Conservation (phyloP, 2,888 invertebrate genomes). For the Nomada goodeniana region DNA sequence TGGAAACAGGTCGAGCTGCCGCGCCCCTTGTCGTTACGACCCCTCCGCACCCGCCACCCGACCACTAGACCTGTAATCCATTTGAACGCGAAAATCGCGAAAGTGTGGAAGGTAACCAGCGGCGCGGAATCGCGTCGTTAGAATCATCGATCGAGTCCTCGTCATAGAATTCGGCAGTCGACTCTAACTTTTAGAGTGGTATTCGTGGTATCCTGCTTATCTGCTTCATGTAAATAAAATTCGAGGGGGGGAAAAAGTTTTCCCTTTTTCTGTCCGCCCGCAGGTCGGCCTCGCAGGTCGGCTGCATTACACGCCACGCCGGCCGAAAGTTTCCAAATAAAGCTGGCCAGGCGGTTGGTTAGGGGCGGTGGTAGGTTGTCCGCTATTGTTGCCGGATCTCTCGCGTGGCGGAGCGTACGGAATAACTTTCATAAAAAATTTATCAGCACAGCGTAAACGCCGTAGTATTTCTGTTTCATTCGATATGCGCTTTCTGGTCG, state of each 20-base stretch:
- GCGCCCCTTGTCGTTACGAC: not conserved
- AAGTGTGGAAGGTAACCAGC: conserved; percentile 15
- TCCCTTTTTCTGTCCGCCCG: conserved; percentile 7
- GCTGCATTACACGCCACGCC: conserved; percentile 53
- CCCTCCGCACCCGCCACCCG: not conserved
- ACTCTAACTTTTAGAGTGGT: conserved; percentile 65
- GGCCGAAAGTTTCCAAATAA: conserved; percentile 56
- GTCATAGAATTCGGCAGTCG: conserved; percentile 1
- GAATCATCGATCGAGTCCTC: conserved; percentile 46
- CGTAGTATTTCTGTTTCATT: conserved; percentile 42
- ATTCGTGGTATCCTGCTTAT: conserved; percentile 64
- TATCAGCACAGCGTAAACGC: conserved; percentile 38
- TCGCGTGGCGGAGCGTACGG: conserved; percentile 29
- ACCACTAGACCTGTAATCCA: not conserved
- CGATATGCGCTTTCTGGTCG: conserved; percentile 31
- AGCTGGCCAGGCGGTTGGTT: not conserved
- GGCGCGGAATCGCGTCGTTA: conserved; percentile 44
- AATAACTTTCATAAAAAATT: conserved; percentile 56
- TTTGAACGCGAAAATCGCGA: conserved; percentile 5
- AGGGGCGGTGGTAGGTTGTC: not conserved
- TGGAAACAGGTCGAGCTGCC: conserved; percentile 36
- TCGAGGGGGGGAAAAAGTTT: conserved; percentile 53
- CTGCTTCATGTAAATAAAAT: conserved; percentile 64
- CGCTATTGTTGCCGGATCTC: conserved; percentile 45
- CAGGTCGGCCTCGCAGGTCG: conserved; percentile 5